These are phyloP conservation scores for Augochlorella aurata DNA, from an alignment of 2,888 invertebrate genomes.

Conservation along the genomic window DNA sequence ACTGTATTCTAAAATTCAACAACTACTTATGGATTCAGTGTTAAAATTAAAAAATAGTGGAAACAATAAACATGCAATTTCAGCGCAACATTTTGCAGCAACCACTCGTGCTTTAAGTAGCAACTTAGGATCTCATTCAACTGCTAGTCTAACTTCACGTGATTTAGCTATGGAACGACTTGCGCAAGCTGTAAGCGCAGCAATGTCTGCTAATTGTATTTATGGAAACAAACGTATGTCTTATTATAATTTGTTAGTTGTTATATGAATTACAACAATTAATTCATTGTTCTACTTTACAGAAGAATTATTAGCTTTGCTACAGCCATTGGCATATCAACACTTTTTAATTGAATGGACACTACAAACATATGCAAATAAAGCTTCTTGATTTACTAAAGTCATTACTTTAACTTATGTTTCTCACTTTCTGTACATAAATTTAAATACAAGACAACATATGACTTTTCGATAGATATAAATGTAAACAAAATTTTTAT, in stretches of 20 bases:
- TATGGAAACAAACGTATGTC: constrained; percentile 89
- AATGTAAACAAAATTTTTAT: constrained; percentile 43
- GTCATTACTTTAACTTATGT: neutral
- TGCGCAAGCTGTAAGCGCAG: constrained; percentile 92
- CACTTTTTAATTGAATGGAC: constrained; percentile 81
- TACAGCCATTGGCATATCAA: constrained; percentile 78
- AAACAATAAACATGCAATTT: constrained; percentile 79
- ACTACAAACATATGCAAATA: constrained; percentile 77
- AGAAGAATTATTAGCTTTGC: constrained; percentile 78
- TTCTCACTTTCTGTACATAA: constrained; percentile 35
- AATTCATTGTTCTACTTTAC: constrained; percentile 51
- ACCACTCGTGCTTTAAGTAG: constrained; percentile 73
- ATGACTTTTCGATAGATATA: constrained; percentile 27
- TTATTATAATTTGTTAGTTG: constrained; percentile 5
- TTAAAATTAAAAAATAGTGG: constrained; percentile 75
- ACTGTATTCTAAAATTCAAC: constrained; percentile 79
- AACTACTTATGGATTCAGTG: constrained; percentile 79
- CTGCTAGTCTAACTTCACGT: constrained; percentile 61
- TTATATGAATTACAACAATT: neutral
- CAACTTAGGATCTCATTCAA: constrained; percentile 68
- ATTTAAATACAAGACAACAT: constrained; percentile 6
- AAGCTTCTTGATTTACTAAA: constrained; percentile 68
- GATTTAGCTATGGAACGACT: constrained; percentile 86
- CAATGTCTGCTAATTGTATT: constrained; percentile 89
- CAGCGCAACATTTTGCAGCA: constrained; percentile 79